Base-by-base conservation (phyloP, 2,888 invertebrate genomes). In the Ormia ochracea region DNA sequence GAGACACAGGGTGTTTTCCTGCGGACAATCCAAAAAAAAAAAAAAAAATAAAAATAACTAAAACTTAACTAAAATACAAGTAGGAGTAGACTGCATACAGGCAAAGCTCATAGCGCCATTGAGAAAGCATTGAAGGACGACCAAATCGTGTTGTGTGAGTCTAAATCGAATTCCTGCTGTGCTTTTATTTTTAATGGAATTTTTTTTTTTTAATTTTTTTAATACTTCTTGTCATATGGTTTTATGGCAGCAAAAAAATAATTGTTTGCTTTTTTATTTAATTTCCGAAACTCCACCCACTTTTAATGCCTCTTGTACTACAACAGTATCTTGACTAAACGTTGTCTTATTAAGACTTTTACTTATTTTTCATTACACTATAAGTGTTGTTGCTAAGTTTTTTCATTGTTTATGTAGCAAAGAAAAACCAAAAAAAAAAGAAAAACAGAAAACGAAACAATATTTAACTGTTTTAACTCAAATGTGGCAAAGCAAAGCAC, bases 261-360 rank as follows among this genome's bases (percentile, higher is more conserved):
- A 50, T 14, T 28, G 21, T 10, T 12, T 54, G 10, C 21, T n/a
- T n/a, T n/a, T 38, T 23, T 23, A 38, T 19, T 43, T 28, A 36
- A 28, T 41, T 43, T 14, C 56, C 56, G 3, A 50, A 50, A 74
- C 74, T 74, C 74, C 74, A 74, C 74, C 74, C 50, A 66, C 74
- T 74, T 74, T 74, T 48, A 48, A 31, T 50, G 50, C 41, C 50
- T 59, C 12, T 48, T 26, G 21, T 14, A 59, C 41, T 59, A 45
- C 52, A 45, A 12, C 41, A 43, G 26, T n/a, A 31, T 61, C 19
- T 61, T 61, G 33, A 12, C 38, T 70, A 38, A 58, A 59, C 21
- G 28, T 5, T 38, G 38, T 21, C 19, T 72, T 54, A 43, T 61
- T 52, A 23, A 41, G 21, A 38, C 2, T 28, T 38, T 38, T 43